These are phyloP conservation scores for Rattus norvegicus DNA, from an alignment of 2,113 vertebrate genomes.

Conservation along the genomic window GRCr8 NC_086019.1:51681501-51682000, in stretches of 20 bases:
- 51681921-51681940: slow-evolving; percentile 74
- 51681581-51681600: not conserved
- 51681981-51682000: slow-evolving; percentile 65
- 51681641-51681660: rapidly evolving
- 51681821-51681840: not conserved
- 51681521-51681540: not conserved
- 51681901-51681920: slow-evolving; percentile 76
- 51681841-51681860: slow-evolving; percentile 35
- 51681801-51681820: rapidly evolving
- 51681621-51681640: rapidly evolving
- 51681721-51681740: not conserved
- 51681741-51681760: not conserved
- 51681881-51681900: slow-evolving; percentile 72
- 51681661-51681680: not conserved
- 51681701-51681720: not conserved
- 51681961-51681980: slow-evolving; percentile 61
- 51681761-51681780: not conserved
- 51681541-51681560: not conserved
- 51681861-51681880: slow-evolving; percentile 77
- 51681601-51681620: not conserved
- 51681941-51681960: not conserved
- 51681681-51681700: not conserved
- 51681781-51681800: rapidly evolving
- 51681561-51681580: not conserved
- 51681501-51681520: not conserved